A percentile compares a stretch with the other conserved stretches of the same genome.
Evolutionary conservation across 2,888 invertebrate species (phyloP).

Genomic region (Esperia sulphurella): DNA sequence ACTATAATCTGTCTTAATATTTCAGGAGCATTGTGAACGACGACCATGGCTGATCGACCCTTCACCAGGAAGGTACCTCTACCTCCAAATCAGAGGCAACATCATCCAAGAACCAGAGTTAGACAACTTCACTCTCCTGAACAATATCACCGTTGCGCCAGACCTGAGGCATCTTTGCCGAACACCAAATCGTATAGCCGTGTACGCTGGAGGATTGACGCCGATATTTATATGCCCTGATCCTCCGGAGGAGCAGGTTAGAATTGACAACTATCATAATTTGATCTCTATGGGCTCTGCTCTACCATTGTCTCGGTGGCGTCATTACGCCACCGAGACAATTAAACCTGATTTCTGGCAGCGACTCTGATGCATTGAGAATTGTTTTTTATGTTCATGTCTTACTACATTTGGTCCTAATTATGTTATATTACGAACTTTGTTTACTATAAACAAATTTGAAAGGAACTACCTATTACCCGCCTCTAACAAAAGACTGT

Average conservation of each 20-base stretch:
- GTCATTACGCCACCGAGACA: no score
- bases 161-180: constrained; percentile 81
- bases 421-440: no score
- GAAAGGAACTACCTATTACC: no score
- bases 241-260: constrained; percentile 55
- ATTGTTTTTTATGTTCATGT: no score
- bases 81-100: constrained; percentile 87
- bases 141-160: constrained; percentile 79
- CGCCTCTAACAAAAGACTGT: no score
- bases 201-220: constrained; percentile 85
- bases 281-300: no score
- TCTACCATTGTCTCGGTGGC: no score
- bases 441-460: no score
- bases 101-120: constrained; percentile 70
- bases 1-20: constrained; percentile 12
- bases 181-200: constrained; percentile 87
- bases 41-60: constrained; percentile 91
- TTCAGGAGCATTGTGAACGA: constrained; percentile 88
- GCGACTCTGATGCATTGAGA: no score
- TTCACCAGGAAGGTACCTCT: constrained; percentile 86
- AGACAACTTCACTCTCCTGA: constrained; percentile 72
- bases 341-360: no score
- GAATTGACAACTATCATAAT: not conserved
- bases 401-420: no score
- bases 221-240: constrained; percentile 81